These are phyloP conservation scores for Telmatochromis sp. DNA, from an alignment of 2,113 vertebrate species.

Conservation along the genomic window DNA sequence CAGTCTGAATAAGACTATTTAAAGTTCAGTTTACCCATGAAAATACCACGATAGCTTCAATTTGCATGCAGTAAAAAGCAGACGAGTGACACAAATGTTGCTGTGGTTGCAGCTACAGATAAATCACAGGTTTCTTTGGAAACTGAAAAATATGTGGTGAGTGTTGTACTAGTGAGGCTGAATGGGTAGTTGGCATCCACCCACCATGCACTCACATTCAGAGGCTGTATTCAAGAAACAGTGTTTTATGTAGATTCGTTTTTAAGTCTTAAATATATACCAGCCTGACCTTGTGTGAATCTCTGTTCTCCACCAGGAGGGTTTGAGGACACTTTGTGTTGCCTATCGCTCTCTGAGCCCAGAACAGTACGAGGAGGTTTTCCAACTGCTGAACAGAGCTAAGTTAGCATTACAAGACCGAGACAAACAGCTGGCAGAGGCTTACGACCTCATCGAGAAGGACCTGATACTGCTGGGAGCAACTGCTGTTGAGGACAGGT, in stretches of 20 bases:
- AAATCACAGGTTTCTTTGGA: neutral
- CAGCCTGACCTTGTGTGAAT: neutral
- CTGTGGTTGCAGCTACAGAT: neutral
- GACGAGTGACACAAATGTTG: neutral
- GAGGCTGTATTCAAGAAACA: neutral
- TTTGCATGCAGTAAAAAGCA: neutral
- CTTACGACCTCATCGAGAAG: slow-evolving; percentile 86
- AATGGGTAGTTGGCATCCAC: neutral
- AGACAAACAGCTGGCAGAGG: slow-evolving; percentile 86
- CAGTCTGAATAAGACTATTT: neutral
- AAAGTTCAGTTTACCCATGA: neutral
- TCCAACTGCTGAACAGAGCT: slow-evolving; percentile 75
- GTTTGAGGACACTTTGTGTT: slow-evolving; percentile 88
- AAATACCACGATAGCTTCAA: neutral
- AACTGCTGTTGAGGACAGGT: slow-evolving; percentile 97
- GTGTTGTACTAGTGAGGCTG: neutral
- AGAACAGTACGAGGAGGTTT: slow-evolving; percentile 73
- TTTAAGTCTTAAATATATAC: neutral
- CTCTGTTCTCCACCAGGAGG: slow-evolving; percentile 74
- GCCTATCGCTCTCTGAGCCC: slow-evolving; percentile 81
- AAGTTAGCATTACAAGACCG: slow-evolving; percentile 87
- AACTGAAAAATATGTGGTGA: neutral
- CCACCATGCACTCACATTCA: neutral
- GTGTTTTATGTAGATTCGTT: neutral
- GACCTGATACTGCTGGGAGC: slow-evolving; percentile 89